Evolutionary conservation across 2,113 vertebrate genomes (phyloP), one percentile per base, ranked within the genome.

Genomic region (Lepisosteus oculatus): DNA sequence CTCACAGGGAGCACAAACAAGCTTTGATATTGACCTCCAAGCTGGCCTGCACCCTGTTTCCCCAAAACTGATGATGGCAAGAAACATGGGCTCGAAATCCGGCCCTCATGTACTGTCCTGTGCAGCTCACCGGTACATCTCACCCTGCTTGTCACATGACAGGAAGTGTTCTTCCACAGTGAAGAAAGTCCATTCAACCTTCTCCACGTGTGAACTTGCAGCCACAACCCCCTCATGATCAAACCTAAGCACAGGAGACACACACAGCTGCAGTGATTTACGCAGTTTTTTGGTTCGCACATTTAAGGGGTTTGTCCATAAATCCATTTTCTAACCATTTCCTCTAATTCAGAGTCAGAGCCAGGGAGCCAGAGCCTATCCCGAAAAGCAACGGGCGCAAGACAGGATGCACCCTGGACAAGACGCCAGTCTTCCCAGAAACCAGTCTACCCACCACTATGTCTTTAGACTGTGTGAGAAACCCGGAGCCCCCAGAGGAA

Each of bases 1-100:
- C 96, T 88, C 63, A 89, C 45, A 12, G 87, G 85, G 45, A 90
- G 83, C 43, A 84, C 73, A 0, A 80, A 76, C 85, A 79, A 89
- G 2, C 76, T 86, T 69, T 71, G 88, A 61, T 47, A 73, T 66
- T 72, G 74, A 9, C 83, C 82, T 67, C 81, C 81, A 51, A 15
- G 67, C n/a, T 76, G 14, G 14, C 72, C 73, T 0, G 78, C 71
- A 17, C 80, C 61, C 56, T 80, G 82, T 41, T 78, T 80, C 42
- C 82, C 80, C 1, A 76, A 77, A 0, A 74, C 29, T 0, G 80
- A 69, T 41, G 76, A 78, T 1, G 74, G 29, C 29, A 29, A 29
- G 29, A 29, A 55, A 0, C 69, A 68, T 61, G 85, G 82, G 59
- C 89, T 87, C 78, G 86, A 90, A 14, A 89, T 72, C 80, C 89